Evolutionary conservation across 2,113 vertebrate species (phyloP).

Genomic region (Protobothrops flavoviridis): DNA sequence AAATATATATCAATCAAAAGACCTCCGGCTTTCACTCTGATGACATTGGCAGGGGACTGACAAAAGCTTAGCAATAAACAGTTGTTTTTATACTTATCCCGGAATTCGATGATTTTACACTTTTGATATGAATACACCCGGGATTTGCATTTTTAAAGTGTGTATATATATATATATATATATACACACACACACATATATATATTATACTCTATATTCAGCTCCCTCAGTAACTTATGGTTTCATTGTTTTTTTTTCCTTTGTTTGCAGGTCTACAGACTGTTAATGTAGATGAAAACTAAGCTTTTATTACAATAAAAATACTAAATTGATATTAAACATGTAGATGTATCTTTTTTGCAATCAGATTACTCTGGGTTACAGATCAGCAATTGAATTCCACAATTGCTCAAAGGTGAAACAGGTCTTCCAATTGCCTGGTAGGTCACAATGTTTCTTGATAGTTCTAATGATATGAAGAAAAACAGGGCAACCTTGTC

Average conservation of each 20-base stretch:
- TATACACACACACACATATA: too few species aligned
- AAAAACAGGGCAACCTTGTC: neutral
- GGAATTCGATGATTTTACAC: too few species aligned
- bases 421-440: neutral
- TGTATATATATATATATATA: too few species aligned
- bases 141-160: too few species aligned
- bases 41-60: too few species aligned
- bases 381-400: neutral
- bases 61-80: too few species aligned
- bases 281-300: slow-evolving; percentile 96
- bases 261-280: slow-evolving; percentile 87
- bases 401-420: neutral
- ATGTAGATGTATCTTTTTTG: neutral
- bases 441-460: neutral
- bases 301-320: slow-evolving; percentile 74
- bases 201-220: neutral
- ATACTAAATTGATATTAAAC: slow-evolving; percentile 36
- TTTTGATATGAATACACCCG: too few species aligned
- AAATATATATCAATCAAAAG: too few species aligned
- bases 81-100: too few species aligned
- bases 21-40: too few species aligned
- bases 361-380: neutral
- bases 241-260: slow-evolving; percentile 40
- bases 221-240: neutral
- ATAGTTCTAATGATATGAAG: neutral